Evolutionary conservation across 1,140 invertebrate genomes (phyloP).

Genomic region (Pentalonia nigronervosa): DNA sequence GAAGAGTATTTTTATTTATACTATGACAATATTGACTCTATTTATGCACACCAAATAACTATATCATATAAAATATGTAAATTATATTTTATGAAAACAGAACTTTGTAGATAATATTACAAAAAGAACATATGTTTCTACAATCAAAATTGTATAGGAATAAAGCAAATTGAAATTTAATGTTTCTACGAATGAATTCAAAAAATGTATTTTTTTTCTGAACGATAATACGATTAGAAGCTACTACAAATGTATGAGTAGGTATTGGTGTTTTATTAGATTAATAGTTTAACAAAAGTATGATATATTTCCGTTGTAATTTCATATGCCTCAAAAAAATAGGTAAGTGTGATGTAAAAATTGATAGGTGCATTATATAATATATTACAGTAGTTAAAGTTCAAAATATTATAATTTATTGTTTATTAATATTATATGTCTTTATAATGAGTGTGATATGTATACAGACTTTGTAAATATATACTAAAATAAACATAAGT

Average conservation of each 20-base stretch:
- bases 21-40: not conserved
- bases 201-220: not conserved
- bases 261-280: not conserved
- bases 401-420: too few species aligned
- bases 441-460: not conserved
- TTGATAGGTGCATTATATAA: not conserved
- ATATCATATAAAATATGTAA: not conserved
- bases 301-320: not conserved
- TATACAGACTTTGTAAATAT: too few species aligned
- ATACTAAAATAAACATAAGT: not conserved
- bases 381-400: too few species aligned
- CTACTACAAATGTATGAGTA: not conserved
- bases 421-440: not conserved
- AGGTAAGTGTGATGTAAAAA: not conserved
- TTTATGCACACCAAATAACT: not conserved
- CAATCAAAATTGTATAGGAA: not conserved
- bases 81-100: not conserved
- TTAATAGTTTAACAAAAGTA: not conserved
- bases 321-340: not conserved
- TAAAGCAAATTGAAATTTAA: conserved; percentile 8
- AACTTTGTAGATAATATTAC: not conserved
- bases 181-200: not conserved
- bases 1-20: not conserved
- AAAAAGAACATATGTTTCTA: not conserved
- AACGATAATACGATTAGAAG: not conserved